Percentiles rank a stretch among this genome's conserved stretches.
Evolutionary conservation across 2,888 invertebrate species (phyloP).

Genomic region (Lithosia quadra): DNA sequence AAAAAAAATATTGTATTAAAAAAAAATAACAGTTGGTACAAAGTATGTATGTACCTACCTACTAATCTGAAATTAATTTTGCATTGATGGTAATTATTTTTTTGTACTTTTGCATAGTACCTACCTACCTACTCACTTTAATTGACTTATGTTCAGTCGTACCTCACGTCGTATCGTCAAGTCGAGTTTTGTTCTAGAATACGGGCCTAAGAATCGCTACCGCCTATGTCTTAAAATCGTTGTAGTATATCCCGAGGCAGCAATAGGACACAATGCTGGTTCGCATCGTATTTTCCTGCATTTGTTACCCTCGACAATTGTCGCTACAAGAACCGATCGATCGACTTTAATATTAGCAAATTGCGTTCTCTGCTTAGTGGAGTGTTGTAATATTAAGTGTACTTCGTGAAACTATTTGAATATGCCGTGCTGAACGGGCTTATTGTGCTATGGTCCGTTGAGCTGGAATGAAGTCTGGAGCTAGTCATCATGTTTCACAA

Average conservation of each 20-base stretch:
- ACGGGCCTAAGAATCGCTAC: conserved; percentile 35
- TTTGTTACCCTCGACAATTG: conserved; percentile 71
- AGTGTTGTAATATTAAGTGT: conserved; percentile 37
- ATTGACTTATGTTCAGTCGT: too few relatives aligned
- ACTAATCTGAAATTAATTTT: too few relatives aligned
- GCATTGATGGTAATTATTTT: too few relatives aligned
- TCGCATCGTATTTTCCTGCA: conserved; percentile 60
- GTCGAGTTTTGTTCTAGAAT: too few relatives aligned
- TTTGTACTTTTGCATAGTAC: too few relatives aligned
- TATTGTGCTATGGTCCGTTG: not conserved
- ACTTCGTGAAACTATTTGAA: not conserved
- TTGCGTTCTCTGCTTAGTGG: conserved; percentile 51
- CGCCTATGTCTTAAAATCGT: conserved; percentile 36
- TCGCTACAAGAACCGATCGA: conserved; percentile 56
- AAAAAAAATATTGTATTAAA: too few relatives aligned
- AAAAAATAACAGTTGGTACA: too few relatives aligned
- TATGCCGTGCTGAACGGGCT: not conserved
- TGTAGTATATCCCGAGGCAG: conserved; percentile 62
- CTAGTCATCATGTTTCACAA: not conserved
- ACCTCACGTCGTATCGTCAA: too few relatives aligned
- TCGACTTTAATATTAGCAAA: conserved; percentile 58
- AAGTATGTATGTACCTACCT: too few relatives aligned
- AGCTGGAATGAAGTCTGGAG: not conserved
- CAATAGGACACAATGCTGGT: conserved; percentile 67
- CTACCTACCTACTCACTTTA: too few relatives aligned